phyloP scores from a whole-genome alignment of 2,113 vertebrate species.

The Lamprotornis superbus region DNA sequence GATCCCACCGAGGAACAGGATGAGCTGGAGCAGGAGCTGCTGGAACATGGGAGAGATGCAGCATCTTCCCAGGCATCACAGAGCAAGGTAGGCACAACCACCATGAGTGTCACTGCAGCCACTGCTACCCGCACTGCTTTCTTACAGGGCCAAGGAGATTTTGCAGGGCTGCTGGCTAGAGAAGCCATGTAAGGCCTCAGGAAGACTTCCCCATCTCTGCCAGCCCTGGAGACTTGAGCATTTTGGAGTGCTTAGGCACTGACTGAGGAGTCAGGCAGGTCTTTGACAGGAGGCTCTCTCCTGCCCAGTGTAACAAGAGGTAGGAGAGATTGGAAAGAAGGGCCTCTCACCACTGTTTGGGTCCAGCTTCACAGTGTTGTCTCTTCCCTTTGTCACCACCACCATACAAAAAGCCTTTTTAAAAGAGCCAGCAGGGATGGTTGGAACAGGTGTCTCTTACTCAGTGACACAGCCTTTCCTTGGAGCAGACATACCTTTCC shows the following conservation, averaged over 20 bases:
- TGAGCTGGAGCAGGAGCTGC: conserved; percentile 94
- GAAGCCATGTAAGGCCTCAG: background rate
- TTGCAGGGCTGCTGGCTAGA: background rate
- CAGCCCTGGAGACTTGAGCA: background rate
- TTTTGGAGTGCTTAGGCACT: background rate
- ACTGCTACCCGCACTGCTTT: background rate
- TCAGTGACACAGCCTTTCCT: background rate
- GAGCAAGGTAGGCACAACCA: conserved; percentile 49
- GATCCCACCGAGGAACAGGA: conserved; percentile 97
- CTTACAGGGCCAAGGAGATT: background rate
- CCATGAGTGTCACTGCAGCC: background rate
- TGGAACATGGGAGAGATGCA: conserved; percentile 89
- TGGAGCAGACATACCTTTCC: background rate
- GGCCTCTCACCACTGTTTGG: background rate
- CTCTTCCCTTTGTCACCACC: background rate
- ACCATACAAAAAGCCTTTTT: background rate
- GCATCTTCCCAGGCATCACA: conserved; percentile 63
- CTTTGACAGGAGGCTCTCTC: background rate
- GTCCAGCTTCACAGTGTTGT: background rate
- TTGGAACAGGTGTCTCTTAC: background rate
- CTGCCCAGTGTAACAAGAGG: background rate
- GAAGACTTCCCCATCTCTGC: background rate
- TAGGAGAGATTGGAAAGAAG: background rate
- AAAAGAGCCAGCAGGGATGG: background rate
- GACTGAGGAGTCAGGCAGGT: background rate